A percentile compares a stretch with the other conserved stretches of the same genome.
These are phyloP conservation scores for Seriola quinqueradiata DNA, from an alignment of 2,113 vertebrate genomes.

Conservation along the genomic window DNA sequence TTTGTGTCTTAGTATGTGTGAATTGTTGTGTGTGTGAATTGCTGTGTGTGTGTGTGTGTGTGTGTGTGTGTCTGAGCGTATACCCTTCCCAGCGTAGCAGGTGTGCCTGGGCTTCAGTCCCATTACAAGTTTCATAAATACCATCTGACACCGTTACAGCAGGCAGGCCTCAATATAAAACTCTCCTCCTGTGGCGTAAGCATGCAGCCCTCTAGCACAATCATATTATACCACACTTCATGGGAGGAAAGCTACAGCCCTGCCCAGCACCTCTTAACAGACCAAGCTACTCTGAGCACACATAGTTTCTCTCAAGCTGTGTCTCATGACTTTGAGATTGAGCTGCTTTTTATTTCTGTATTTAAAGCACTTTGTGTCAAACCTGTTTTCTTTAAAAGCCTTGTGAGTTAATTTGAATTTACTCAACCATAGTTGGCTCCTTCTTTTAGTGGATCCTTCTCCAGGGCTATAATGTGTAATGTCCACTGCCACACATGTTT, in stretches of 20 bases:
- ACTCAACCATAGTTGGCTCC: neutral
- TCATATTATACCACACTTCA: conserved; percentile 62
- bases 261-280: conserved; percentile 33
- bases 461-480: neutral
- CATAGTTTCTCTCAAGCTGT: conserved; percentile 16
- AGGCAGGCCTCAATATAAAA: conserved; percentile 67
- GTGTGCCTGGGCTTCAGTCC: conserved; percentile 63
- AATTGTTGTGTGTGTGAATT: neutral
- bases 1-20: neutral
- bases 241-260: conserved; percentile 45
- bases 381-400: conserved; percentile 30
- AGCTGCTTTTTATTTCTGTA: conserved; percentile 22
- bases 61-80: neutral
- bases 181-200: conserved; percentile 56
- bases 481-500: neutral
- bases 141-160: conserved; percentile 73
- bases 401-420: neutral
- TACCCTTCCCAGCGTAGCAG: conserved; percentile 57
- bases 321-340: neutral
- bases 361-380: neutral
- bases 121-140: conserved; percentile 78
- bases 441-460: conserved; percentile 25
- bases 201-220: conserved; percentile 65
- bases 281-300: conserved; percentile 1
- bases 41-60: neutral